phyloP scores from a whole-genome alignment of 2,888 invertebrate genomes.

The Tenthredo mesomela region DNA sequence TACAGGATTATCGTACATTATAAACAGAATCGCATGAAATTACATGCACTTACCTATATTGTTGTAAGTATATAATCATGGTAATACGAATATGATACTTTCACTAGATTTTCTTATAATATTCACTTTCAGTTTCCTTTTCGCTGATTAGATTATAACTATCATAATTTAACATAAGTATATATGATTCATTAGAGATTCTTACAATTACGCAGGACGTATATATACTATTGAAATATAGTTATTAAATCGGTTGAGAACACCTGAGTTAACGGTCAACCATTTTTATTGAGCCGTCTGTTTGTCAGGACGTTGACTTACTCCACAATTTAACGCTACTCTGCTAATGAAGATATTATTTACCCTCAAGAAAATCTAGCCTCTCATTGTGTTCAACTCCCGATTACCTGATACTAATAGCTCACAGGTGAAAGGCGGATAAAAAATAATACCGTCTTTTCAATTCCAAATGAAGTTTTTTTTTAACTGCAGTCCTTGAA shows the following conservation, averaged over 20 bases:
- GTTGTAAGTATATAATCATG: constrained; percentile 22
- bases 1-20: background rate
- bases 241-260: constrained; percentile 52
- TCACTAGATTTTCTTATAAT: constrained; percentile 23
- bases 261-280: constrained; percentile 54
- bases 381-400: constrained; percentile 14
- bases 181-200: background rate
- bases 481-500: background rate
- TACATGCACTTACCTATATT: constrained; percentile 30
- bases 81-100: constrained; percentile 28
- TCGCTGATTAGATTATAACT: constrained; percentile 3
- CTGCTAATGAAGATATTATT: constrained; percentile 49
- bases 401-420: background rate
- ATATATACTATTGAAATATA: background rate
- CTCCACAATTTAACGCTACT: constrained; percentile 50
- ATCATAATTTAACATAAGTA: background rate
- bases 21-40: background rate
- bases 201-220: background rate
- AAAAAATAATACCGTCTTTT: constrained; percentile 22
- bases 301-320: constrained; percentile 30
- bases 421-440: constrained; percentile 2
- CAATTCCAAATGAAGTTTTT: background rate
- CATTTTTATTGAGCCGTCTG: constrained; percentile 49
- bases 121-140: constrained; percentile 7
- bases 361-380: constrained; percentile 29